Evolutionary conservation across 2,797 vertebrate genomes (phyloP), one percentile per base, ranked within the genome.

Genomic region (Sphaeramia orbicularis): DNA sequence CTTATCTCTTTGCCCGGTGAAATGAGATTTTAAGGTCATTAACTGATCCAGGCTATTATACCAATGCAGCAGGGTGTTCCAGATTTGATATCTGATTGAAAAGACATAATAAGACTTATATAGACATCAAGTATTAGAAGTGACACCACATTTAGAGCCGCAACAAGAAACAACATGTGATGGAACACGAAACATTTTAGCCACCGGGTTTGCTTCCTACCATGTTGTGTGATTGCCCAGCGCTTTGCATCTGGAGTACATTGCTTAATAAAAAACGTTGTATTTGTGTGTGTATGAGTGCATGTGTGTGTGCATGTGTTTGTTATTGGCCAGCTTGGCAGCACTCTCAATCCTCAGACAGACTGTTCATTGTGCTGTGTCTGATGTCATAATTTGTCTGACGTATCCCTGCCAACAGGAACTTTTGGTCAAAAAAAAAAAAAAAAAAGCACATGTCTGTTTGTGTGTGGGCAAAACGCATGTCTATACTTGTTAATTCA

Each of bases 321-420:
- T 78, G 66, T 71, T 58, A 54, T 68, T 55, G 64, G 51, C 47
- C 37, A 10, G 74, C 74, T 71, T 88, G 79, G 81, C 84, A 81
- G 78, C 51, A 65, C 69, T 71, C 54, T 63, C 50, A 67, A 65
- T 76, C 73, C 65, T 80, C 63, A 88, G 67, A 91, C 86, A 90
- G 85, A 74, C 67, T 15, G 69, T 77, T 86, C 85, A 88, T 89
- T 91, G 87, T 89, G 74, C 45, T 74, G 32, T 60, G 69, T 79
- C 66, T 89, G 89, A 89, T 90, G 88, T 88, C 88, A 89, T 88
- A 79, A 86, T 90, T 85, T 82, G 74, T 71, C 75, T 80, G 81
- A 69, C 27, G 63, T 67, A 13, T 48, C 35, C 80, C 81, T 72
- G 72, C 85, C 76, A 85, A 71, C 51, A 76, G 55, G 50, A 86